Evolutionary conservation across 2,797 vertebrate genomes (phyloP).

Genomic region (Arnoldichthys spilopterus): DNA sequence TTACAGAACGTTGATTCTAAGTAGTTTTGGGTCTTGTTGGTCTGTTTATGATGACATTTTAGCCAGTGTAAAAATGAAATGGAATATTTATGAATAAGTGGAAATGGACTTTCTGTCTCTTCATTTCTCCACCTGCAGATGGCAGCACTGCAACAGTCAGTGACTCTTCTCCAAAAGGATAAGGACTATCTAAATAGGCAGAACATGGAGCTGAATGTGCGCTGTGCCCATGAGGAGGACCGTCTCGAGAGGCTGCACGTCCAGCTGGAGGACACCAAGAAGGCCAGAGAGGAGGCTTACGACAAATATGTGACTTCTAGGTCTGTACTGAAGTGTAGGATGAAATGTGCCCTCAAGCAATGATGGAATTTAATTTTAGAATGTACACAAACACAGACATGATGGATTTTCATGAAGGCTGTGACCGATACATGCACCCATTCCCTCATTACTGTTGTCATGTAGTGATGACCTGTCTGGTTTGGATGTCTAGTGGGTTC

Average conservation of each 20-base stretch:
- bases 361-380: not conserved
- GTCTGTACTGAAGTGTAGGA: conserved; percentile 65
- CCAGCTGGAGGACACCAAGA: conserved; percentile 93
- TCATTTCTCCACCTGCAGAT: conserved; percentile 71
- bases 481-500: too few species aligned
- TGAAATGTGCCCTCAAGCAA: not conserved
- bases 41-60: too few species aligned
- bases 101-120: too few species aligned
- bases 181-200: conserved; percentile 95
- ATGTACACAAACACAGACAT: not conserved
- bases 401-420: too few species aligned
- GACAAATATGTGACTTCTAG: conserved; percentile 96
- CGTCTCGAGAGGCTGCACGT: conserved; percentile 90
- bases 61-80: too few species aligned
- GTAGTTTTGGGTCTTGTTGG: too few species aligned
- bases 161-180: conserved; percentile 92
- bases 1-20: too few species aligned
- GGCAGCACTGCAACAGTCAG: conserved; percentile 86
- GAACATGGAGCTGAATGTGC: conserved; percentile 93
- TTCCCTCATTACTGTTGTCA: not conserved
- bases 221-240: conserved; percentile 91
- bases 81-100: too few species aligned
- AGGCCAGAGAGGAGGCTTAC: conserved; percentile 91
- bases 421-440: too few species aligned
- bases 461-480: too few species aligned